Evolutionary conservation across 2,797 vertebrate genomes (phyloP), one percentile per base, ranked within the genome.

Genomic region (Tangara arthus): DNA sequence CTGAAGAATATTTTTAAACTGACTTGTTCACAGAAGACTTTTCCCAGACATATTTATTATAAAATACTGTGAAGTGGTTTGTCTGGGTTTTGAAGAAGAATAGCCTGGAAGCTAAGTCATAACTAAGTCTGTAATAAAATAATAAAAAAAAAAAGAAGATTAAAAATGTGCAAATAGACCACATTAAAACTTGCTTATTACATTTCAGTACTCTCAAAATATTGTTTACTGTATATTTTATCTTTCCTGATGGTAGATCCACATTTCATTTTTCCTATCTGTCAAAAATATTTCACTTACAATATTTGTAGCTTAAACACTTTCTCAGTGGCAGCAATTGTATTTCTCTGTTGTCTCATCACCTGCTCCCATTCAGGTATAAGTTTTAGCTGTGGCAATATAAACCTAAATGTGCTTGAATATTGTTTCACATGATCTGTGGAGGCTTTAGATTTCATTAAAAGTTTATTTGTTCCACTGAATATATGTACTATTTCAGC

Each of bases 11-110:
- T 63, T 95, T 95, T 89, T 82, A 57, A 84, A 64, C 15, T 27
- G 26, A 69, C 49, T 84, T 91, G 12, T 73, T 89, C 78, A 60
- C 20, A 27, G 27, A 90, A 90, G 56, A 56, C 34, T 92, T 92
- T 84, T 87, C 59, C 52, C 52, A 82, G 78, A 56, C 41, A 34
- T 65, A 82, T 70, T 92, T 89, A 46, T 68, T 70, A 77, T 24
- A 73, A 84, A 84, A 68, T 44, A 71, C 13, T 85, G 9, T 82
- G 56, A 94, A 87, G 76, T 46, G 13, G 15, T 88, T 93, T 60
- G 47, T 88, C 77, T 94, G 57, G 35, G 71, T 94, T 96, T 94
- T 86, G 70, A 49, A 86, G 22, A 61, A 39, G 34, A 93, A 81
- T 46, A 18, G 66, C 27, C 56, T 70, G 34, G 34, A 86, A 95